phyloP scores from a whole-genome alignment of 2,113 vertebrate genomes.

The Leptobrachium ailaonicum region DNA sequence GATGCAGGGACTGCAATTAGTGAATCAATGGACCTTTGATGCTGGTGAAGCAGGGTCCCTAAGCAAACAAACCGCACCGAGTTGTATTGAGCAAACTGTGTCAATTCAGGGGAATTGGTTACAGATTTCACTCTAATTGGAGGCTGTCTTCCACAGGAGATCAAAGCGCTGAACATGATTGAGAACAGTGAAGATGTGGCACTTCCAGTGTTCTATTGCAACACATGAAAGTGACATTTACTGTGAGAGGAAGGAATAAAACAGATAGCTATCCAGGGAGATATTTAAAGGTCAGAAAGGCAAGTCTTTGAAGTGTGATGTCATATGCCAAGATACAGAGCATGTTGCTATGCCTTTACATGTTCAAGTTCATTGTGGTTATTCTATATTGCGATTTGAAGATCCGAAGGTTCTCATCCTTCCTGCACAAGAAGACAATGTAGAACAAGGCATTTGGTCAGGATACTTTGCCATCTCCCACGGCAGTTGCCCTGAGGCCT shows the following conservation, averaged over 20 bases:
- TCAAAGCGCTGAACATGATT: not conserved
- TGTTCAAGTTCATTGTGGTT: no score
- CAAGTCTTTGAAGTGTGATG: not conserved
- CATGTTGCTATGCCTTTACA: no score
- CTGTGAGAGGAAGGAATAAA: conserved; percentile 1
- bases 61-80: conserved; percentile 21
- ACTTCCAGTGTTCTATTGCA: conserved; percentile 2
- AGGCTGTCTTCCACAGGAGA: not conserved
- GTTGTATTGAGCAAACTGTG: conserved; percentile 20
- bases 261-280: not conserved
- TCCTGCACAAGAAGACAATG: no score
- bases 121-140: conserved; percentile 31
- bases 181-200: not conserved
- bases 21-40: conserved; percentile 45
- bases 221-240: conserved; percentile 21
- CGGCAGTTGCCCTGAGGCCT: no score
- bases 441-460: no score
- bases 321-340: no score
- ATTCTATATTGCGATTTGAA: no score
- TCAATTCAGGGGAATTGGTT: conserved; percentile 31
- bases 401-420: no score
- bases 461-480: no score
- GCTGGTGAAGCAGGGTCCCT: conserved; percentile 1
- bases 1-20: conserved; percentile 27
- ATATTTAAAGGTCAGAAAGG: not conserved